These are phyloP conservation scores for Macrotus californicus DNA, from an alignment of 2,113 vertebrate species.

Conservation along the genomic window DNA sequence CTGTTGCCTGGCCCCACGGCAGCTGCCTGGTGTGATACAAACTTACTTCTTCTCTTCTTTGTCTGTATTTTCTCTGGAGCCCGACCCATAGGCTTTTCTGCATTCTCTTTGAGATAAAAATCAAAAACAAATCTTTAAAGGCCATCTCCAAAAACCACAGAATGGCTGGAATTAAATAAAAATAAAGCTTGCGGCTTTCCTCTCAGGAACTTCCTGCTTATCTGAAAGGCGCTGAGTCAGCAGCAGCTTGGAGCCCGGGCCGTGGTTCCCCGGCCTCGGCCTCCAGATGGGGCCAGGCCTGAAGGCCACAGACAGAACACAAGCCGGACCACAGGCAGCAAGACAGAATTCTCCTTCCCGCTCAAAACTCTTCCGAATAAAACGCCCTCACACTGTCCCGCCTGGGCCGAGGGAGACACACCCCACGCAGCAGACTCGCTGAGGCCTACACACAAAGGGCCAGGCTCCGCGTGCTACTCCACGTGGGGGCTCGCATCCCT, in stretches of 20 bases:
- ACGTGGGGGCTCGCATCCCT: background rate
- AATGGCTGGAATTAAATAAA: background rate
- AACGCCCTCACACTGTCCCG: no score
- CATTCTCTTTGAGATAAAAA: constrained; percentile 43
- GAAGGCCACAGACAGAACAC: background rate
- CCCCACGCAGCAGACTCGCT: background rate
- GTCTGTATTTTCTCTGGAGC: constrained; percentile 37
- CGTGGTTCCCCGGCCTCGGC: background rate
- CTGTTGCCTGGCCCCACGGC: background rate
- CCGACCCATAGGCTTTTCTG: background rate
- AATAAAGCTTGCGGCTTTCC: constrained; percentile 36
- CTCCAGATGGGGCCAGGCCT: background rate
- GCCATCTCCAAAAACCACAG: constrained; percentile 40
- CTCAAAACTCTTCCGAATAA: background rate
- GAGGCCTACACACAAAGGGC: background rate
- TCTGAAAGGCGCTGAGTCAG: background rate
- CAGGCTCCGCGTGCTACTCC: no score
- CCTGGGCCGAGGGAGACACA: background rate
- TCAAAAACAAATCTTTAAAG: constrained; percentile 44
- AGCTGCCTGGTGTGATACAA: background rate
- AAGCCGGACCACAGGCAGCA: background rate
- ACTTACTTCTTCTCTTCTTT: background rate
- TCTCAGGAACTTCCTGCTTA: rapidly evolving
- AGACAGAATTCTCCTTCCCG: background rate
- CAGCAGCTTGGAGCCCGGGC: background rate